Percentiles rank a stretch among this genome's conserved stretches.
These are phyloP conservation scores for Masticophis lateralis DNA, from an alignment of 2,797 vertebrate genomes.

Conservation along the genomic window DNA sequence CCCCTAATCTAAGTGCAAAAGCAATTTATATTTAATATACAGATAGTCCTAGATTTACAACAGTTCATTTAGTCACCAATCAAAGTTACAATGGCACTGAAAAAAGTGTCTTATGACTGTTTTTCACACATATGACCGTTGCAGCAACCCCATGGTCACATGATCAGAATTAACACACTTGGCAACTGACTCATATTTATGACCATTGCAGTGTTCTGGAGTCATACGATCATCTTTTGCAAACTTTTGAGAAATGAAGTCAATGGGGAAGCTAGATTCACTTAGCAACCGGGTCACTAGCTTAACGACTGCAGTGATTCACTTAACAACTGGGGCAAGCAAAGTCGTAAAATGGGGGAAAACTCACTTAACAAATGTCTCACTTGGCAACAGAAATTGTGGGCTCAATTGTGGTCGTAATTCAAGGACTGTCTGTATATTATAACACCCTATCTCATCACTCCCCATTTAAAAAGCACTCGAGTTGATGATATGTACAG, in stretches of 20 bases:
- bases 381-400: not conserved
- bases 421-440: too few relatives aligned
- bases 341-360: not conserved
- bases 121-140: not conserved
- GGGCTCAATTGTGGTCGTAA: too few relatives aligned
- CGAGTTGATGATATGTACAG: not conserved
- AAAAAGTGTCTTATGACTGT: not conserved
- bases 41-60: not conserved
- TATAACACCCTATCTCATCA: not conserved
- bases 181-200: not conserved
- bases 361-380: not conserved
- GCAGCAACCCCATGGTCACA: not conserved
- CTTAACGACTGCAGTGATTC: not conserved
- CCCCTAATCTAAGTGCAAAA: not conserved
- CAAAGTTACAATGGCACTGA: not conserved
- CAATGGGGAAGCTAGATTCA: not conserved
- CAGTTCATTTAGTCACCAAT: not conserved
- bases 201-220: not conserved
- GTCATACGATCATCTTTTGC: too few relatives aligned
- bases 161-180: not conserved
- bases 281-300: not conserved
- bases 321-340: not conserved
- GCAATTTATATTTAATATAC: not conserved
- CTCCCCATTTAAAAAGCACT: not conserved
- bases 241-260: not conserved